Percentiles rank a stretch among this genome's conserved stretches.
Conservation (phyloP, 2,797 vertebrate species). For the Dallia pectoralis region DNA sequence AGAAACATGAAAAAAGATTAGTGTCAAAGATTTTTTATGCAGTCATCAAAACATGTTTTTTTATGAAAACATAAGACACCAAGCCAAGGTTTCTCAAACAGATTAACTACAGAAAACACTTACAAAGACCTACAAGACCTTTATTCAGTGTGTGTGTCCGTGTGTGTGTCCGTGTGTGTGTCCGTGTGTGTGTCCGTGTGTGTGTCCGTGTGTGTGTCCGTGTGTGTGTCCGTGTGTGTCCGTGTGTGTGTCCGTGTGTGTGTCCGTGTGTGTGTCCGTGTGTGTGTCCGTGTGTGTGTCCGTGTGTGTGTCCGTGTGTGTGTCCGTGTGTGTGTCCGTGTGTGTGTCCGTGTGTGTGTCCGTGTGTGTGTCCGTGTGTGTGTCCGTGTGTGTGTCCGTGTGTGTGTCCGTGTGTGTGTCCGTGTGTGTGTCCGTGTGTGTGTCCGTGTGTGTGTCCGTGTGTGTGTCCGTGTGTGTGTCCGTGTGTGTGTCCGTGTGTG, state of each 20-base stretch:
- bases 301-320: too few species aligned
- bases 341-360: too few species aligned
- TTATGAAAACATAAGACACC: not conserved
- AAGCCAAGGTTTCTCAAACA: not conserved
- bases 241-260: too few species aligned
- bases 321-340: too few species aligned
- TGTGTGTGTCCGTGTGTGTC: too few species aligned
- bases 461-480: too few species aligned
- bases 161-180: slow-evolving; percentile 2
- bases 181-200: not conserved
- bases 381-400: too few species aligned
- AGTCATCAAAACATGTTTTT: not conserved
- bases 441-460: too few species aligned
- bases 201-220: not conserved
- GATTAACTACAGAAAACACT: not conserved
- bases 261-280: too few species aligned
- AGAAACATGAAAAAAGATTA: not conserved
- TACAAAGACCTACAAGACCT: not conserved
- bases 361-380: too few species aligned
- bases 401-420: not conserved
- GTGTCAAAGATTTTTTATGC: not conserved
- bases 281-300: too few species aligned
- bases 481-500: too few species aligned
- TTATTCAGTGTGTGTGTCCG: not conserved
- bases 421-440: not conserved